Evolutionary conservation across 2,797 vertebrate species (phyloP).

Genomic region (Moxostoma hubbsi): DNA sequence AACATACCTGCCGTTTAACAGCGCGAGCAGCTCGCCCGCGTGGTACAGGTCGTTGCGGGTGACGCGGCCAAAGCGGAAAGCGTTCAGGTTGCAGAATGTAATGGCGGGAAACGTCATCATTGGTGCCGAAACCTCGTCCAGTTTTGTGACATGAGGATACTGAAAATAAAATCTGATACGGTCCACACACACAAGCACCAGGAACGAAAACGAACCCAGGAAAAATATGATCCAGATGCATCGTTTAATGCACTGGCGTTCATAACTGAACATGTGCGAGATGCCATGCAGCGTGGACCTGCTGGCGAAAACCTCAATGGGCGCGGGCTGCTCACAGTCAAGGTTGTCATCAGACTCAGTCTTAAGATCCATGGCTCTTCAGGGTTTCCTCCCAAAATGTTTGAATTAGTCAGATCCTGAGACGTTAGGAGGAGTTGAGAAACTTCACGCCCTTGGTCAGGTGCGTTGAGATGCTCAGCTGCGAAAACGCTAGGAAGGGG

Average conservation of each 20-base stretch:
- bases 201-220: slow-evolving; percentile 87
- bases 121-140: slow-evolving; percentile 91
- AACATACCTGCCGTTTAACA: slow-evolving; percentile 92
- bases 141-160: slow-evolving; percentile 96
- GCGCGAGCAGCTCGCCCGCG: slow-evolving; percentile 92
- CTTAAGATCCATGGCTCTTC: slow-evolving; percentile 88
- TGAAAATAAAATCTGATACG: slow-evolving; percentile 95
- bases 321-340: slow-evolving; percentile 87
- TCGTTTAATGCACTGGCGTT: slow-evolving; percentile 90
- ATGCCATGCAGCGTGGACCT: slow-evolving; percentile 97
- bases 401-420: neutral
- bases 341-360: slow-evolving; percentile 87
- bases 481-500: neutral
- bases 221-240: slow-evolving; percentile 94
- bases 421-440: neutral
- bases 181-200: slow-evolving; percentile 91
- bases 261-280: slow-evolving; percentile 97
- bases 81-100: slow-evolving; percentile 99
- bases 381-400: neutral
- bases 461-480: neutral
- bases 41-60: slow-evolving; percentile 99
- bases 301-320: slow-evolving; percentile 96
- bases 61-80: slow-evolving; percentile 94
- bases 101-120: slow-evolving; percentile 90
- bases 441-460: slow-evolving; percentile 21